Conservation (phyloP, 1,140 invertebrate species). For the Galendromus occidentalis region DNA sequence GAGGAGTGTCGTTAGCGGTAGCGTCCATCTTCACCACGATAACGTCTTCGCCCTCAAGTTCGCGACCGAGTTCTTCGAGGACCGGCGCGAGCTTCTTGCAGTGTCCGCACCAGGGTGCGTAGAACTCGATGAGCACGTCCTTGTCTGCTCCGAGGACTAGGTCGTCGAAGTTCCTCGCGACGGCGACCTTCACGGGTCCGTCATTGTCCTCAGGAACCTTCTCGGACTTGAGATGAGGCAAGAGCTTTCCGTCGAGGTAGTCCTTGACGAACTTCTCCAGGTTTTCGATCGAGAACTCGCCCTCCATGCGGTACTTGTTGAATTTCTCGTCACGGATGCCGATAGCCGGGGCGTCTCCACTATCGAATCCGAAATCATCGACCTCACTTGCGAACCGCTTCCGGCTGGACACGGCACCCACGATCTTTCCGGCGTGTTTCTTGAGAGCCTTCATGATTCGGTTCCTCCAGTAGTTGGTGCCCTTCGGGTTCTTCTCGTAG, state of each 20-base stretch:
- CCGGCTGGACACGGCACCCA: conserved; percentile 73
- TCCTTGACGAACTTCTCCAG: conserved; percentile 75
- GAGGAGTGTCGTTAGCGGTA: conserved; percentile 90
- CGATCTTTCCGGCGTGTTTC: conserved; percentile 49
- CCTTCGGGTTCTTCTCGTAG: conserved; percentile 87
- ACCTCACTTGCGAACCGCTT: conserved; percentile 82
- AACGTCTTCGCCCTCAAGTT: conserved; percentile 62
- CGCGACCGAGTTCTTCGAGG: conserved; percentile 80
- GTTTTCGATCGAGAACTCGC: conserved; percentile 72
- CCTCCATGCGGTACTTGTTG: conserved; percentile 72
- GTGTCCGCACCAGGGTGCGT: conserved; percentile 53
- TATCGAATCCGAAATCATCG: conserved; percentile 74
- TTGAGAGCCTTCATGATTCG: conserved; percentile 83
- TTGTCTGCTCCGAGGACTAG: conserved; percentile 72
- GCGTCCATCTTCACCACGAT: conserved; percentile 95
- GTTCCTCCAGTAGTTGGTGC: conserved; percentile 99
- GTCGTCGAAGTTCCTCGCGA: conserved; percentile 91
- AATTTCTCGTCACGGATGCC: conserved; percentile 55
- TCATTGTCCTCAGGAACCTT: conserved; percentile 64
- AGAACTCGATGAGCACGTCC: conserved; percentile 70
- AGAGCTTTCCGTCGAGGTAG: conserved; percentile 55
- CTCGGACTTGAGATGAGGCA: conserved; percentile 90
- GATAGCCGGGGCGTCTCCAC: conserved; percentile 67
- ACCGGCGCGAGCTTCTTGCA: conserved; percentile 87
- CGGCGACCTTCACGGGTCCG: conserved; percentile 66